Conservation (phyloP, 2,797 vertebrate genomes). For the Urophycis tenuis region DNA sequence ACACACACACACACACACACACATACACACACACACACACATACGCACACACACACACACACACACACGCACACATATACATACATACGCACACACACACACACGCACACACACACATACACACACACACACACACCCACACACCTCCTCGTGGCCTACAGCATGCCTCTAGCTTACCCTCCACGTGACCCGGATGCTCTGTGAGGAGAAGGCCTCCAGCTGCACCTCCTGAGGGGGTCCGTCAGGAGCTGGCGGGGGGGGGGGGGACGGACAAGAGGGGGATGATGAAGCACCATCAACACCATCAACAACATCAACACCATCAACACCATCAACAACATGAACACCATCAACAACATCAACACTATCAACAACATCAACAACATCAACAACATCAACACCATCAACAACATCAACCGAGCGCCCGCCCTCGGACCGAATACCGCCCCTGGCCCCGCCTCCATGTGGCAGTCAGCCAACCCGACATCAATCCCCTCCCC, state of each 20-base stretch:
- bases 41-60: background rate
- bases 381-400: no score
- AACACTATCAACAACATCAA: no score
- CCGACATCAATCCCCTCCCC: background rate
- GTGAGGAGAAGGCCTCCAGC: constrained; percentile 91
- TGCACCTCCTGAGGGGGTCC: constrained; percentile 95
- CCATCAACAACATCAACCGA: no score
- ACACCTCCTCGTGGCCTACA: background rate
- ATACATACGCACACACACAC: background rate
- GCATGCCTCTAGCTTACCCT: constrained; percentile 74
- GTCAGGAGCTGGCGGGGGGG: constrained; percentile 79
- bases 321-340: no score
- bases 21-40: background rate
- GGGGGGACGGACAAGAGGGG: no score
- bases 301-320: no score
- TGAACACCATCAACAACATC: no score
- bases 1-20: background rate
- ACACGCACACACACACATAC: background rate
- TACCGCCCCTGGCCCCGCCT: no score
- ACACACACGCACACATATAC: background rate
- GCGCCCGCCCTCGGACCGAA: background rate
- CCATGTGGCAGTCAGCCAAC: no score
- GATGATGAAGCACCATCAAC: background rate
- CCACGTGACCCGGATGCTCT: constrained; percentile 95
- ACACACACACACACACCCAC: background rate